Conservation (phyloP, 2,888 invertebrate species). For the Pachydiplax longipennis region DNA sequence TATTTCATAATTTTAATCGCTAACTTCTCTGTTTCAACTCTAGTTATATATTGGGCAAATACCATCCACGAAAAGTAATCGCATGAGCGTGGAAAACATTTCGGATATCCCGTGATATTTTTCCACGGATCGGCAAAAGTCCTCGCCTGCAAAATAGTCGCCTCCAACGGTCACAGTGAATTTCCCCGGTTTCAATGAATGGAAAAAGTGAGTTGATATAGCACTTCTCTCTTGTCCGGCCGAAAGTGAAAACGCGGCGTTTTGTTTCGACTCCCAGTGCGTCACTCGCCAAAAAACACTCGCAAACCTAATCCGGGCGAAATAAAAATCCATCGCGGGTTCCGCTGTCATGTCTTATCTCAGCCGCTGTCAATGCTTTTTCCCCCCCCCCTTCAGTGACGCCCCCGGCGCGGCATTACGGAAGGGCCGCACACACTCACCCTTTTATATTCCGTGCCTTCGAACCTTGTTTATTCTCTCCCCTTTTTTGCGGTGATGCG, state of each 20-base stretch:
- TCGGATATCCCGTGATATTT: no score
- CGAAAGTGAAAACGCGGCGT: constrained; percentile 34
- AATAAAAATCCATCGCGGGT: constrained; percentile 26
- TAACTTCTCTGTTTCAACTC: no score
- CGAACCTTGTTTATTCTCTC: constrained; percentile 22
- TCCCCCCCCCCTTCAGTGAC: not conserved
- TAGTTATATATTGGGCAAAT: no score
- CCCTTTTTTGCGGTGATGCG: constrained; percentile 31
- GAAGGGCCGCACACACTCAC: not conserved
- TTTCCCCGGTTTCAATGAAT: no score
- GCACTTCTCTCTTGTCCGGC: not conserved
- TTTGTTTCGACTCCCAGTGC: constrained; percentile 39
- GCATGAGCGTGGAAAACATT: no score
- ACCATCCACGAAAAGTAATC: no score
- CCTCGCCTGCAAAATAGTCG: no score
- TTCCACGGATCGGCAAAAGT: no score
- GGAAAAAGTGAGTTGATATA: not conserved
- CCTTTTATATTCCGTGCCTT: constrained; percentile 19
- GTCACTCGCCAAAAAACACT: not conserved
- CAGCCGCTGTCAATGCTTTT: constrained; percentile 22
- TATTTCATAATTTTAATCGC: no score
- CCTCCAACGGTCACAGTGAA: no score
- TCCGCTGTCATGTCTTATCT: constrained; percentile 42
- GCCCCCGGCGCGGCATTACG: not conserved
- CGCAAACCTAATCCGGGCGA: constrained; percentile 8